Percentiles rank a stretch among this genome's conserved stretches.
phyloP scores from a whole-genome alignment of 2,113 vertebrate species.

The Ginglymostoma cirratum region DNA sequence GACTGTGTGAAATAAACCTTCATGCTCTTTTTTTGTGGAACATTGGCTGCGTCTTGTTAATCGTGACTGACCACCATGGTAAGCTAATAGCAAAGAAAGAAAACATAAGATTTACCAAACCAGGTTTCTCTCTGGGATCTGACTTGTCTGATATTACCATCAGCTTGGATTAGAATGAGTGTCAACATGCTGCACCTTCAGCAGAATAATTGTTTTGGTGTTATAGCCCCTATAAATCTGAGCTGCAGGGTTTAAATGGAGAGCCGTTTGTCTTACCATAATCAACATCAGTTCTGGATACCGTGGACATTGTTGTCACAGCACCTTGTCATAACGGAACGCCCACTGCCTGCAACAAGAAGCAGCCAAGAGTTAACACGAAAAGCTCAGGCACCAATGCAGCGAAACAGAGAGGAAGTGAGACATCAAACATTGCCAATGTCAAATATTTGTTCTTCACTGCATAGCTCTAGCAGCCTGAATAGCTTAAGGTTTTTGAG shows the following conservation, averaged over 20 bases:
- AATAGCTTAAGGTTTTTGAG: background rate
- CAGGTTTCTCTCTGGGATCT: too few species aligned
- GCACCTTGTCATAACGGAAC: conserved; percentile 68
- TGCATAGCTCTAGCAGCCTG: background rate
- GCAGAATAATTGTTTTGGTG: background rate
- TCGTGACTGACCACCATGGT: too few species aligned
- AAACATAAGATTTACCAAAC: too few species aligned
- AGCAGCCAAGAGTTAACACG: background rate
- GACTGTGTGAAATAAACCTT: too few species aligned
- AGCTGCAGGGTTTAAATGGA: too few species aligned
- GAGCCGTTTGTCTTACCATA: conserved; percentile 55
- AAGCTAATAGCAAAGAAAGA: too few species aligned
- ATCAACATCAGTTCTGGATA: conserved; percentile 67
- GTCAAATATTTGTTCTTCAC: background rate
- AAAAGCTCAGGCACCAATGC: background rate
- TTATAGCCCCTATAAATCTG: background rate
- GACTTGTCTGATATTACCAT: too few species aligned
- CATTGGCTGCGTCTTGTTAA: too few species aligned
- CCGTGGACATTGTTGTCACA: conserved; percentile 68
- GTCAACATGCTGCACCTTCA: background rate
- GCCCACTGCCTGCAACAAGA: conserved; percentile 48
- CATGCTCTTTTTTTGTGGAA: too few species aligned
- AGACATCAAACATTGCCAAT: background rate
- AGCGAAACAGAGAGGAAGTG: background rate
- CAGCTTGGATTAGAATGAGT: background rate